Conservation (phyloP, 1,140 invertebrate species). For the Zophobas atratus region DNA sequence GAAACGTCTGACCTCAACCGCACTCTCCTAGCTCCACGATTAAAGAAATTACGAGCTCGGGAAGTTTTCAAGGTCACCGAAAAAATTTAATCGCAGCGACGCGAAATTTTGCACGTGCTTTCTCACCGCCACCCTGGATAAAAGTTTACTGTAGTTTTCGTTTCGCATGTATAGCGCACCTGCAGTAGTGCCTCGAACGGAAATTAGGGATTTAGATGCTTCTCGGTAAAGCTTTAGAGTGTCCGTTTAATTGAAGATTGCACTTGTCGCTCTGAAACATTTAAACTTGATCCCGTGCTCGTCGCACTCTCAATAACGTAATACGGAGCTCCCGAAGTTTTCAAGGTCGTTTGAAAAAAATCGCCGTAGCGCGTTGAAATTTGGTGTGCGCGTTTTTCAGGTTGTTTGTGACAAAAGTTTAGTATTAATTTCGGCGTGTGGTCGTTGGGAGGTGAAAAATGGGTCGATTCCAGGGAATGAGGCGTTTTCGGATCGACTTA, state of each 20-base stretch:
- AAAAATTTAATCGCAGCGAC: not conserved
- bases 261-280: too few species aligned
- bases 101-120: not conserved
- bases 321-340: not conserved
- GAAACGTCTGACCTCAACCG: not conserved
- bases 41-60: not conserved
- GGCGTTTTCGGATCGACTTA: not conserved
- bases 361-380: not conserved
- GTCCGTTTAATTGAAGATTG: too few species aligned
- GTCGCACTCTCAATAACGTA: not conserved
- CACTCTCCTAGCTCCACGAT: not conserved
- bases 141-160: not conserved
- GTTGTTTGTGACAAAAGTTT: not conserved
- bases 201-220: too few species aligned
- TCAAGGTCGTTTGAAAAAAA: not conserved
- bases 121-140: not conserved
- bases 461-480: too few species aligned
- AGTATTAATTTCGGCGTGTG: too few species aligned
- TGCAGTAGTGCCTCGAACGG: too few species aligned
- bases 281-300: too few species aligned
- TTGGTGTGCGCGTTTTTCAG: not conserved
- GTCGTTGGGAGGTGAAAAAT: too few species aligned
- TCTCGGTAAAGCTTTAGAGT: too few species aligned
- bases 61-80: slow-evolving; percentile 15
- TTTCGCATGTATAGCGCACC: too few species aligned